These are phyloP conservation scores for Gallinago nigripennis DNA, from an alignment of 2,797 vertebrate species.

Conservation along the genomic window DNA sequence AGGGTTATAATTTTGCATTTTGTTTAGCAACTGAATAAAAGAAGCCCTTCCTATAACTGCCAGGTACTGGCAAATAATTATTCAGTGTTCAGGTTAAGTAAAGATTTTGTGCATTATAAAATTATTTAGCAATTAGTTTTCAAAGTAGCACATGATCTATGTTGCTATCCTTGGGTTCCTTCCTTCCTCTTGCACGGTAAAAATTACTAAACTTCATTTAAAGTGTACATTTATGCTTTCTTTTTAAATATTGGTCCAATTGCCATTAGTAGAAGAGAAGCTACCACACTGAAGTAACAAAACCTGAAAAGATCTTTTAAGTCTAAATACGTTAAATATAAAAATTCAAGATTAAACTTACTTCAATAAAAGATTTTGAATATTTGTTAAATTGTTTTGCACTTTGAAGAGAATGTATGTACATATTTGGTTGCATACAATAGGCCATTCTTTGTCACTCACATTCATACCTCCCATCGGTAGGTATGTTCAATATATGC, in stretches of 20 bases:
- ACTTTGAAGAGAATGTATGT: not conserved
- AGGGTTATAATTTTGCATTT: conserved; percentile 34
- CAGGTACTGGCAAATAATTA: not conserved
- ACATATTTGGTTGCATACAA: not conserved
- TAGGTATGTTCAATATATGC: not conserved
- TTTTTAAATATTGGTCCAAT: not conserved
- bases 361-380: not conserved
- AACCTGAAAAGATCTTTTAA: not conserved
- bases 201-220: not conserved
- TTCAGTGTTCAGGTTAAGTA: not conserved
- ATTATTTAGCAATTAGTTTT: not conserved
- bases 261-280: not conserved
- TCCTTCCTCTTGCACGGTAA: not conserved
- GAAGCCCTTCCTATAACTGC: not conserved
- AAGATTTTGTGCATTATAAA: not conserved
- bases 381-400: not conserved
- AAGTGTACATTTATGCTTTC: not conserved
- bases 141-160: not conserved
- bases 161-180: not conserved
- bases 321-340: not conserved
- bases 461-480: not conserved
- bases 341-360: not conserved
- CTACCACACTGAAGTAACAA: not conserved
- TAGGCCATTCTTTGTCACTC: not conserved
- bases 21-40: not conserved